Evolutionary conservation across 2,888 invertebrate species (phyloP).

Genomic region (Pocota personata): DNA sequence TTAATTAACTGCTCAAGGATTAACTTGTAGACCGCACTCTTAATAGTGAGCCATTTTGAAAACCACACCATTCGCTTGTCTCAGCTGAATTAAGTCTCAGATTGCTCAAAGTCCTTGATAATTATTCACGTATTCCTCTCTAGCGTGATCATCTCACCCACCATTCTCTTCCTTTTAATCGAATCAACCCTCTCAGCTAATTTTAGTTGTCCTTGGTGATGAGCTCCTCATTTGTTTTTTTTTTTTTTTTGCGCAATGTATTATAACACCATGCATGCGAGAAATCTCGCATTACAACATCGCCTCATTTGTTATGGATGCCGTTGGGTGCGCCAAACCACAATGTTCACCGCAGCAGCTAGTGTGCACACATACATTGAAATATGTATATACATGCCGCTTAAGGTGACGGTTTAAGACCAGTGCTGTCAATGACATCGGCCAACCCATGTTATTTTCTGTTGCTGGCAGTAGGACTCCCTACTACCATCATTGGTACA

Average conservation of each 20-base stretch:
- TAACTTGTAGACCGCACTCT: background rate
- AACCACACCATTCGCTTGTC: background rate
- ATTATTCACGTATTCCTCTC: background rate
- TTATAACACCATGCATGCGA: conserved; percentile 57
- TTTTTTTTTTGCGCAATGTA: conserved; percentile 13
- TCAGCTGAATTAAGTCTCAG: background rate
- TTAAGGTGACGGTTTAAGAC: conserved; percentile 47
- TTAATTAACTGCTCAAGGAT: background rate
- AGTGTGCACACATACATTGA: background rate
- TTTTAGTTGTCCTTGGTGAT: conserved; percentile 65
- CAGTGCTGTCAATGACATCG: conserved; percentile 63
- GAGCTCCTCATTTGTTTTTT: background rate
- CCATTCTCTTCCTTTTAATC: conserved; percentile 35
- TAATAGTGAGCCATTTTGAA: background rate
- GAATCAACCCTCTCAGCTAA: conserved; percentile 52
- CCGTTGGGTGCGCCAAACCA: background rate
- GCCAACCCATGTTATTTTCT: conserved; percentile 46
- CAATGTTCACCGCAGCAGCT: background rate
- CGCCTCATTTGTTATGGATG: conserved; percentile 43
- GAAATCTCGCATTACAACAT: conserved; percentile 59
- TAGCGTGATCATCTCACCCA: background rate
- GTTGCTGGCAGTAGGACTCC: background rate
- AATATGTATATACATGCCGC: conserved; percentile 30
- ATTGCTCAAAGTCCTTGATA: conserved; percentile 8
- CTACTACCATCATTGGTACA: background rate